Base-by-base conservation (phyloP, 2,797 vertebrate species). In the Hydrocynus forskahlii region DNA sequence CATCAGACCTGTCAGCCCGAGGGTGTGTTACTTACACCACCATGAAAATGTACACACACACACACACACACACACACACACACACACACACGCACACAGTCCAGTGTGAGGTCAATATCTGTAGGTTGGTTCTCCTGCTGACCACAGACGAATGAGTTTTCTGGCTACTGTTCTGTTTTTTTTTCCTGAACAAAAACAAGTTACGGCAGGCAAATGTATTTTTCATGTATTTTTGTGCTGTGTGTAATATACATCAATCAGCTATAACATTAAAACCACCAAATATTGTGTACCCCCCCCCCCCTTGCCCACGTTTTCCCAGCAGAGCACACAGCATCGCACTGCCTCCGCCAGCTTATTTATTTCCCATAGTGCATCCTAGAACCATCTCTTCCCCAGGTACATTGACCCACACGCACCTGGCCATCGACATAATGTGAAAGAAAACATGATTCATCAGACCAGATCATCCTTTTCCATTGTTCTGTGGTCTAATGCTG, bases 1-100 rank as follows among this genome's bases (percentile, higher is more conserved):
- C 48, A 67, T 68, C 25, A 25, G 57, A 78, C 52, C 50, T 63
- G 54, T 79, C 52, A 62, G 62, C 76, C 52, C 35, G 66, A 64
- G 45, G 57, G 64, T 73, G 68, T 78, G 67, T n/a, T 62, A 68
- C 67, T 64, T 43, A 66, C 59, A 72, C 63, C 55, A n/a, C 17
- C 59, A 21, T 48, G 9, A 45, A 77, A 63, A 60, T 59, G 29
- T 45, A 66, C 23, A 40, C 25, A 45, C 77, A 64, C 14, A 43
- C 12, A 71, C 16, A 16, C 79, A 75, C 14, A 68, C 62, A 64
- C 23, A 29, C 60, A 55, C 52, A 55, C 14, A 55, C 52, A 55
- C 52, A 55, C 52, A 55, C 52, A 55, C 52, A 55, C 52, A 55
- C 52, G 19, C 54, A 55, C 54, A 55, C 16, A 55, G 43, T 40